Percentiles rank a stretch among this genome's conserved stretches.
Evolutionary conservation across 1,140 invertebrate species (phyloP).

Genomic region (Caenorhabditis tropicalis): DNA sequence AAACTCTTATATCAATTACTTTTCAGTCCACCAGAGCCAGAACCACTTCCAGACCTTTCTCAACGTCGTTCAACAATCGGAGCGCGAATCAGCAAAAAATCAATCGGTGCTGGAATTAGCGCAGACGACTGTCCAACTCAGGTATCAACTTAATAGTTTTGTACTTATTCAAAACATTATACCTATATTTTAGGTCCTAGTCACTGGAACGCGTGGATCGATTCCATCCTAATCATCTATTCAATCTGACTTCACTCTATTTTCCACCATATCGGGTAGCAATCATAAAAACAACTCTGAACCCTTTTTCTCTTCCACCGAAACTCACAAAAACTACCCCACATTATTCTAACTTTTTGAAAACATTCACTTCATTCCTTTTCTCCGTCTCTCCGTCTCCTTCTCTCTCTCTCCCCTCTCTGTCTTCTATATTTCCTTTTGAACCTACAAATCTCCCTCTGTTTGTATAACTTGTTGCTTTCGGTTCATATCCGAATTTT

Average conservation of each 20-base stretch:
- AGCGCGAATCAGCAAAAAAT: slow-evolving; percentile 50
- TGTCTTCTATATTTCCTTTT: not conserved
- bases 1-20: not conserved
- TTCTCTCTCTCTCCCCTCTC: no score
- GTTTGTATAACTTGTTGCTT: slow-evolving; percentile 31
- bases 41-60: slow-evolving; percentile 53
- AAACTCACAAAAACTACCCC: not conserved
- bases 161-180: not conserved
- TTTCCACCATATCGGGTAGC: slow-evolving; percentile 32
- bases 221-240: slow-evolving; percentile 29
- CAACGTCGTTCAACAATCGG: slow-evolving; percentile 56
- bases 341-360: not conserved
- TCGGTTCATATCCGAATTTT: slow-evolving; percentile 30
- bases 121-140: slow-evolving; percentile 45
- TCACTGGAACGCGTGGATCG: slow-evolving; percentile 28
- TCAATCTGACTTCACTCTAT: not conserved
- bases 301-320: slow-evolving; percentile 10
- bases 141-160: not conserved
- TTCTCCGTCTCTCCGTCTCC: no score
- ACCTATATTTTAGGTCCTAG: not conserved
- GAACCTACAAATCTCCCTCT: not conserved
- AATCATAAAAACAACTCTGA: slow-evolving; percentile 17
- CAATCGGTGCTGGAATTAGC: slow-evolving; percentile 47
- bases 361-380: slow-evolving; percentile 37
- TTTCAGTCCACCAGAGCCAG: slow-evolving; percentile 55